These are phyloP conservation scores for Perca fluviatilis DNA, from an alignment of 2,113 vertebrate genomes.

Conservation along the genomic window DNA sequence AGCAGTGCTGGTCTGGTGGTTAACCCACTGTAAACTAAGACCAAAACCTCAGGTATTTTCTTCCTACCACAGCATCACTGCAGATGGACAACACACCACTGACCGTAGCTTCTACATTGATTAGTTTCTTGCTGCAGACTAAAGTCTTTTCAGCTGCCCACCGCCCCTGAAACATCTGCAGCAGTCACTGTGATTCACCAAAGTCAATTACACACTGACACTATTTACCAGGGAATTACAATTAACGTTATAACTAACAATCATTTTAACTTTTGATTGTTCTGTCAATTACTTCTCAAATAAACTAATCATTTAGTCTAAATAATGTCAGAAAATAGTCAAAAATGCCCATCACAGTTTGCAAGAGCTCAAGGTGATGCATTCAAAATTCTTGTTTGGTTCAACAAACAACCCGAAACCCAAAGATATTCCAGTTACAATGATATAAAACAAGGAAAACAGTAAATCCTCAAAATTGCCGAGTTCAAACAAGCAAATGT, in stretches of 20 bases:
- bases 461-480: slow-evolving; percentile 8
- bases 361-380: neutral
- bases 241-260: slow-evolving; percentile 9
- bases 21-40: slow-evolving; percentile 81
- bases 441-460: slow-evolving; percentile 9
- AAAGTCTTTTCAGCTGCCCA: slow-evolving; percentile 43
- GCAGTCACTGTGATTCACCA: slow-evolving; percentile 48
- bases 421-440: neutral
- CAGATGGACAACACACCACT: slow-evolving; percentile 69
- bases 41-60: slow-evolving; percentile 71
- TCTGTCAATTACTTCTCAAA: slow-evolving; percentile 2
- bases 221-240: slow-evolving; percentile 11
- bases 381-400: neutral
- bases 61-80: slow-evolving; percentile 69
- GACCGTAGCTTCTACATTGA: slow-evolving; percentile 62
- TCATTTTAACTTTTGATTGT: neutral
- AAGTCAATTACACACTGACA: slow-evolving; percentile 34
- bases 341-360: neutral
- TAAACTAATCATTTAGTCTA: neutral
- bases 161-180: slow-evolving; percentile 54
- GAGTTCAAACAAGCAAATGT: neutral
- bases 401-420: neutral
- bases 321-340: neutral
- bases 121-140: slow-evolving; percentile 61
- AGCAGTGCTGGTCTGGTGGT: slow-evolving; percentile 75